Evolutionary conservation across 2,888 invertebrate species (phyloP).

Genomic region (Galeopsomyia nigrocyanea): DNA sequence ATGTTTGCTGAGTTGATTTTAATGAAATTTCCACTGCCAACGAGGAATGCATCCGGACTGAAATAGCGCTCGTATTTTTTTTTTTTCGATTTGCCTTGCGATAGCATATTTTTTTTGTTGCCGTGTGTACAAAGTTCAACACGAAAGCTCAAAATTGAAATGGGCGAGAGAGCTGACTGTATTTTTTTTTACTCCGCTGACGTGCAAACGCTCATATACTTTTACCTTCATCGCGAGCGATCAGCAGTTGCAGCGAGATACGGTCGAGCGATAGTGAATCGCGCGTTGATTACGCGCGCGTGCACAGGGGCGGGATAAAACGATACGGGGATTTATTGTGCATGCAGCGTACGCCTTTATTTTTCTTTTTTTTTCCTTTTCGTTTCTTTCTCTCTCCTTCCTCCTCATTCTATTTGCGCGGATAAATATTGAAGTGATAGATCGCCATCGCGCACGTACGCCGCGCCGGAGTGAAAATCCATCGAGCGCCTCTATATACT

Average conservation of each 20-base stretch:
- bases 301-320: constrained; percentile 12
- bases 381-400: not conserved
- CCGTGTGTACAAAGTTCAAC: too few relatives aligned
- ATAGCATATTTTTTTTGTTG: too few relatives aligned
- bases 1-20: too few relatives aligned
- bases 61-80: too few relatives aligned
- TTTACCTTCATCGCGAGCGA: too few relatives aligned
- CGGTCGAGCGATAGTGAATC: not conserved
- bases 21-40: too few relatives aligned
- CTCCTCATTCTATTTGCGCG: constrained; percentile 5
- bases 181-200: not conserved
- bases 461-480: not conserved
- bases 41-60: too few relatives aligned
- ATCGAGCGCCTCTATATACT: too few relatives aligned
- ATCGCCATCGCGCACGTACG: constrained; percentile 1
- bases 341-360: not conserved
- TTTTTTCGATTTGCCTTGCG: too few relatives aligned
- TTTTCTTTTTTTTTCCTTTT: not conserved
- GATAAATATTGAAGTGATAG: constrained; percentile 39
- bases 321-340: constrained; percentile 41
- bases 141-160: too few relatives aligned
- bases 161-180: too few relatives aligned
- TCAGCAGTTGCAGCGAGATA: too few relatives aligned
- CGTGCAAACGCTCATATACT: not conserved
- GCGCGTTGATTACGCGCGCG: constrained; percentile 28